Conservation (phyloP, 2,797 vertebrate species). For the Diceros bicornis region DNA sequence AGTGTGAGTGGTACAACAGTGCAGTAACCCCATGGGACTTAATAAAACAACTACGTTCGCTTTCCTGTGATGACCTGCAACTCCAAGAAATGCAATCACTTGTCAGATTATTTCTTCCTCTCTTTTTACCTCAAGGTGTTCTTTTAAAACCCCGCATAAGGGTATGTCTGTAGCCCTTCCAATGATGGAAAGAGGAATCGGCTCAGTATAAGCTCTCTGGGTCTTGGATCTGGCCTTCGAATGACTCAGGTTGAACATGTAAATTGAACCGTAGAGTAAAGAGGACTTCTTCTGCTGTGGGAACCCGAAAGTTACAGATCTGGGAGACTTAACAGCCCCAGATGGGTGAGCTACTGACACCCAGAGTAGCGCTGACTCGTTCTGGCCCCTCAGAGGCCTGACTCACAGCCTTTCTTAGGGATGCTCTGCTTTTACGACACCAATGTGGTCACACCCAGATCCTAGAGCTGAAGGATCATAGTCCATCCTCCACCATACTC, state of each 20-base stretch:
- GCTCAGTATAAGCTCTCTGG: not conserved
- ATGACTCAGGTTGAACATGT: not conserved
- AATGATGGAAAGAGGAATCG: not conserved
- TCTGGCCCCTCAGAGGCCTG: not conserved
- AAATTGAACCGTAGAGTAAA: not conserved
- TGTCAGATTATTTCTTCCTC: not conserved
- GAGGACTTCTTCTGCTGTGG: not conserved
- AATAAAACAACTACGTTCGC: not conserved
- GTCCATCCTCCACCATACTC: rapidly evolving
- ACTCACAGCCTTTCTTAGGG: not conserved
- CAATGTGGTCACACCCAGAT: not conserved
- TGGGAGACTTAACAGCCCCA: not conserved
- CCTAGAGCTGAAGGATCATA: not conserved
- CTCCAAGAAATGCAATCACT: not conserved
- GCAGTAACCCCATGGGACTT: not conserved
- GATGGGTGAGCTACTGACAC: not conserved
- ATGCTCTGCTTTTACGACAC: not conserved
- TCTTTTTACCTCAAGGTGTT: not conserved
- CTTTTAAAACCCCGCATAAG: not conserved
- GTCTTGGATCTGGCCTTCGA: not conserved
- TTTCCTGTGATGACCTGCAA: conserved; percentile 14
- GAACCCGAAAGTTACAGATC: not conserved
- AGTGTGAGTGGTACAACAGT: not conserved
- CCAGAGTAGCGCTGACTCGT: not conserved
- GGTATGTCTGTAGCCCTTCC: not conserved